A percentile compares a stretch with the other conserved stretches of the same genome.
Evolutionary conservation across 1,140 invertebrate genomes (phyloP).

Genomic region (Lysiphlebus fabarum): DNA sequence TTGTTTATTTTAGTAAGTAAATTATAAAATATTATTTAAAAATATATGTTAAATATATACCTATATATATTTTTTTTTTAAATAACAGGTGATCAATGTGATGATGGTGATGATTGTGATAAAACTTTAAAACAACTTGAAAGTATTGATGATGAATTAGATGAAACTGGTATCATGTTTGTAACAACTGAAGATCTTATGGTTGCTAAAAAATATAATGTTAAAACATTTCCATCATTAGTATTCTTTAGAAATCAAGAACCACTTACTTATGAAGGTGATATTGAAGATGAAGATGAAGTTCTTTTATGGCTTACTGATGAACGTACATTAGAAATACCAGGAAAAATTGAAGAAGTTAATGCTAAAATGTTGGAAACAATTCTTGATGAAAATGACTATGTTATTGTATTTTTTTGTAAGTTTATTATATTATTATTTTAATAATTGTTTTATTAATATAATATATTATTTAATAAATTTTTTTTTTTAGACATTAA

Average conservation of each 20-base stretch:
- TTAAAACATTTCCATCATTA: conserved; percentile 80
- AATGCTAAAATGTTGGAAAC: conserved; percentile 89
- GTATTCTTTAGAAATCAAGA: conserved; percentile 90
- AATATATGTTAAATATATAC: too few species aligned
- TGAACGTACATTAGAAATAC: conserved; percentile 86
- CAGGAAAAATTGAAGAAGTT: conserved; percentile 91
- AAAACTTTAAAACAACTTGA: conserved; percentile 82
- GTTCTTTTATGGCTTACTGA: conserved; percentile 88
- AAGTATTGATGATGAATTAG: conserved; percentile 90
- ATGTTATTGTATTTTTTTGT: conserved; percentile 92
- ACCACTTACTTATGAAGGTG: conserved; percentile 77
- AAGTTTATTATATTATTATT: too few species aligned
- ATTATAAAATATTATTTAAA: too few species aligned
- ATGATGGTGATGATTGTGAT: conserved; percentile 82
- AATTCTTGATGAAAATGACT: conserved; percentile 81
- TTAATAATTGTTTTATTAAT: too few species aligned
- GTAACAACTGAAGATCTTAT: conserved; percentile 83
- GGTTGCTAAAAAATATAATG: conserved; percentile 80
- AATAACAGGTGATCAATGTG: conserved; percentile 82
- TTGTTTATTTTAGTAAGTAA: conserved; percentile 89
- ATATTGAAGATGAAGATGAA: conserved; percentile 87
- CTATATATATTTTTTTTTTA: too few species aligned
- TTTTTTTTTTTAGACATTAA: too few species aligned
- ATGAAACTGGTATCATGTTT: conserved; percentile 90
- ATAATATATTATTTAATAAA: too few species aligned